Conservation (phyloP, 2,888 invertebrate species). For the Microctonus aethiopoides region DNA sequence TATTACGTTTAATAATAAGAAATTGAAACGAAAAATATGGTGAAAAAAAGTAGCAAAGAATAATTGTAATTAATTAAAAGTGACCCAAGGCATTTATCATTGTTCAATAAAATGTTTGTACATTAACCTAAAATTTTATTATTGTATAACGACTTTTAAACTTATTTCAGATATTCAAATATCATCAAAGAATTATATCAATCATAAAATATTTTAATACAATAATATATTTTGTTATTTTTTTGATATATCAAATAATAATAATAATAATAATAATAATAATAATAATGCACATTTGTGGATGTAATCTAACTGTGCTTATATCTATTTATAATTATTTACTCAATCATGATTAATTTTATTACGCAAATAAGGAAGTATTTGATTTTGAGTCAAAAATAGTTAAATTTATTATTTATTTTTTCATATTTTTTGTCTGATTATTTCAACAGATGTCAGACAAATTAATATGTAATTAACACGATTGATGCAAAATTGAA, state of each 20-base stretch:
- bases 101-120: conserved; percentile 20
- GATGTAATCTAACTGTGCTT: background rate
- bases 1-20: background rate
- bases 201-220: background rate
- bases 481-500: conserved; percentile 3
- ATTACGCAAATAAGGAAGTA: background rate
- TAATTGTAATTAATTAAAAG: conserved; percentile 45
- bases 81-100: conserved; percentile 31
- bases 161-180: too few species aligned
- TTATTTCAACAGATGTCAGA: too few species aligned
- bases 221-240: background rate
- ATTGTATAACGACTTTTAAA: background rate
- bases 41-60: background rate
- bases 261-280: background rate
- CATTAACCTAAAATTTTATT: background rate
- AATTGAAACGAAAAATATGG: background rate
- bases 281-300: background rate
- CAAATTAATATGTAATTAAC: too few species aligned
- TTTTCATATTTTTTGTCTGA: too few species aligned
- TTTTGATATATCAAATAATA: background rate
- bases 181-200: background rate
- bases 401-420: background rate
- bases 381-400: background rate
- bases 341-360: background rate
- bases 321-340: background rate